Evolutionary conservation across 1,140 invertebrate species (phyloP).

Genomic region (Apis laboriosa): DNA sequence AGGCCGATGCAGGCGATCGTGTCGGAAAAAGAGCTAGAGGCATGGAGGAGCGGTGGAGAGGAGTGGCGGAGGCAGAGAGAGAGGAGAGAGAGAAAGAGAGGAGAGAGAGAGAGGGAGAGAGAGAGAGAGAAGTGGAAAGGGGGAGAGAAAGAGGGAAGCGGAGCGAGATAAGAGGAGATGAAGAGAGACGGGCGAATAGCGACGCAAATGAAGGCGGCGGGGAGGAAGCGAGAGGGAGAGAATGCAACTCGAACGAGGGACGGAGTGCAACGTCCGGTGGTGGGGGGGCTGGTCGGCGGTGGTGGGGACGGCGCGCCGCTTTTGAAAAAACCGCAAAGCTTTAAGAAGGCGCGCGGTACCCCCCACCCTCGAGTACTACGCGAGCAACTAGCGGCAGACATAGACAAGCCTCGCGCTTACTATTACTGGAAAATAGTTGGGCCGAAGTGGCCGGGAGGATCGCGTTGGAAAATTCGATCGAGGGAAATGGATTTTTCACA

Average conservation of each 20-base stretch:
- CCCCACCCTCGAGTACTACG: conserved; percentile 77
- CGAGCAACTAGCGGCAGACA: conserved; percentile 74
- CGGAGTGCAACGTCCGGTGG: conserved; percentile 15
- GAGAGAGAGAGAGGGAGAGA: conserved; percentile 22
- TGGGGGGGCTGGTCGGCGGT: conserved; percentile 22
- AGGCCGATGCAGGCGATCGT: conserved; percentile 45
- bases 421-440: conserved; percentile 64
- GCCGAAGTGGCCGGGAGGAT: conserved; percentile 8
- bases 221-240: conserved; percentile 31
- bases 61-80: no score
- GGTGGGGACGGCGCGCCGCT: conserved; percentile 71
- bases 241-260: conserved; percentile 44
- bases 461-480: conserved; percentile 15
- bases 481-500: conserved; percentile 9
- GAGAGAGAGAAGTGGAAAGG: conserved; percentile 27
- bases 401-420: conserved; percentile 71
- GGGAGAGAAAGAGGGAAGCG: conserved; percentile 31
- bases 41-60: neutral
- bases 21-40: conserved; percentile 36
- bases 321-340: conserved; percentile 81
- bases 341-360: conserved; percentile 78
- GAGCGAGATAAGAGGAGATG: conserved; percentile 17
- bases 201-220: conserved; percentile 45
- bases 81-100: neutral
- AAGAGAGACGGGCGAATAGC: conserved; percentile 57